A percentile compares a stretch with the other conserved stretches of the same genome.
These are phyloP conservation scores for Pristionchus fissidentatus DNA, from an alignment of 2,888 invertebrate species.

Conservation along the genomic window DNA sequence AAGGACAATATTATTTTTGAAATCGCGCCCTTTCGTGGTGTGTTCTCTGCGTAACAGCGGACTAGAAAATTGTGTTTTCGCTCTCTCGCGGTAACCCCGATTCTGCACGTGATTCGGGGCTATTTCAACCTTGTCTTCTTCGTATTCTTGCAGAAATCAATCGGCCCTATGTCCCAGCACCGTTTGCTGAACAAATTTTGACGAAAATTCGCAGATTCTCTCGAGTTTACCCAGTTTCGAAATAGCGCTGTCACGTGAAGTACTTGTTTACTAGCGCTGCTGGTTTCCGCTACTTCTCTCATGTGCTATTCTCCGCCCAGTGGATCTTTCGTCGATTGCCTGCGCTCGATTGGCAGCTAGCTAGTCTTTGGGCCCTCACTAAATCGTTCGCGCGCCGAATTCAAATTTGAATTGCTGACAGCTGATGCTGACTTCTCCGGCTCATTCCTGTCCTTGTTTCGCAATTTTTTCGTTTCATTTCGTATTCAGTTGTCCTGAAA, in stretches of 20 bases:
- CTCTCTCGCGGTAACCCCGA: background rate
- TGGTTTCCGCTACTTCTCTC: conserved; percentile 18
- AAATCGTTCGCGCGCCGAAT: conserved; percentile 3
- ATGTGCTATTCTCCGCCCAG: background rate
- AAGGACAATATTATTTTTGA: background rate
- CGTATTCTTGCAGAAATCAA: background rate
- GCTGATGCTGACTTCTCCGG: background rate
- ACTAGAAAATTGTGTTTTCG: conserved; percentile 36
- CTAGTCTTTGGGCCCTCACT: background rate
- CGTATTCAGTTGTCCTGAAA: background rate
- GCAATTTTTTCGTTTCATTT: background rate
- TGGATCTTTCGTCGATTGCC: background rate
- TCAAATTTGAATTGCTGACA: background rate
- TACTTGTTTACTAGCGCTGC: conserved; percentile 35
- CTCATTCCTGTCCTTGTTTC: background rate
- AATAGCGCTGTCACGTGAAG: conserved; percentile 40
- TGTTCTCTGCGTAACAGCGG: background rate
- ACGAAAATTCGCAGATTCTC: background rate
- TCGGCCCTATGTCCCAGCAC: background rate
- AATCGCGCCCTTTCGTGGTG: background rate
- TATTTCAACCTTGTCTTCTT: background rate
- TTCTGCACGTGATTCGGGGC: conserved; percentile 14
- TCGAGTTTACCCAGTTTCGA: background rate
- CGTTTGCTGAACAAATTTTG: background rate
- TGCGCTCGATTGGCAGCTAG: background rate